Conservation (phyloP, 64 coral and sea anemone genomes). For the Stylophora pistillata region DNA sequence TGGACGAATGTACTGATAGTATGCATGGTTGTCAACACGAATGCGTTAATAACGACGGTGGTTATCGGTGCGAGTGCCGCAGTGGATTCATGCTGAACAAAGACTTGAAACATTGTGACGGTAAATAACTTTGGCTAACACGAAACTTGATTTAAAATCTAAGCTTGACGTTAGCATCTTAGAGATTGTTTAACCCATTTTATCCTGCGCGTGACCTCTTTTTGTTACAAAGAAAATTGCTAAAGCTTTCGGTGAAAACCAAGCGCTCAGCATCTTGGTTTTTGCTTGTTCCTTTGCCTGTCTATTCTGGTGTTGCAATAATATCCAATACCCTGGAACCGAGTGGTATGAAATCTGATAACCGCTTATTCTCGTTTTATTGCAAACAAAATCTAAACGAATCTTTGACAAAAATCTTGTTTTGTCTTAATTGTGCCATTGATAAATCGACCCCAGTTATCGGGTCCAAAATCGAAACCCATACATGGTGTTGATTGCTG, state of each 20-base stretch:
- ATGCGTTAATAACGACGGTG: slow-evolving; percentile 49
- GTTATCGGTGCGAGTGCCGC: slow-evolving; percentile 56
- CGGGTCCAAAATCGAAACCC: too few species aligned
- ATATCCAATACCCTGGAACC: too few species aligned
- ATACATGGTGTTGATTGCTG: too few species aligned
- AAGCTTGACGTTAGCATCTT: neutral
- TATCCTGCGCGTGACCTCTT: neutral
- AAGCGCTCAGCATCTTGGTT: neutral
- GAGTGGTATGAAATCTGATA: too few species aligned
- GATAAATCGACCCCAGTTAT: too few species aligned
- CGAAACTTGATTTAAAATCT: neutral
- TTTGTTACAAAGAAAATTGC: neutral
- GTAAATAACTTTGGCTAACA: slow-evolving; percentile 31
- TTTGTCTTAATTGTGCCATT: too few species aligned
- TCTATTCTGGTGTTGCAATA: too few species aligned
- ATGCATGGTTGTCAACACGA: slow-evolving; percentile 63
- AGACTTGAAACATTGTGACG: slow-evolving; percentile 86
- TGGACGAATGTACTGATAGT: slow-evolving; percentile 11
- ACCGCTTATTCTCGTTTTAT: too few species aligned
- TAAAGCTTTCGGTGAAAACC: too few species aligned
- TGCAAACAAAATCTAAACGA: too few species aligned
- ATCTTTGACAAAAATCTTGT: too few species aligned
- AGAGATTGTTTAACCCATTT: neutral
- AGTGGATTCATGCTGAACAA: slow-evolving; percentile 82
- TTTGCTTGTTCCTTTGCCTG: too few species aligned